Conservation (phyloP, 1,140 invertebrate genomes). For the Ladona fulva region DNA sequence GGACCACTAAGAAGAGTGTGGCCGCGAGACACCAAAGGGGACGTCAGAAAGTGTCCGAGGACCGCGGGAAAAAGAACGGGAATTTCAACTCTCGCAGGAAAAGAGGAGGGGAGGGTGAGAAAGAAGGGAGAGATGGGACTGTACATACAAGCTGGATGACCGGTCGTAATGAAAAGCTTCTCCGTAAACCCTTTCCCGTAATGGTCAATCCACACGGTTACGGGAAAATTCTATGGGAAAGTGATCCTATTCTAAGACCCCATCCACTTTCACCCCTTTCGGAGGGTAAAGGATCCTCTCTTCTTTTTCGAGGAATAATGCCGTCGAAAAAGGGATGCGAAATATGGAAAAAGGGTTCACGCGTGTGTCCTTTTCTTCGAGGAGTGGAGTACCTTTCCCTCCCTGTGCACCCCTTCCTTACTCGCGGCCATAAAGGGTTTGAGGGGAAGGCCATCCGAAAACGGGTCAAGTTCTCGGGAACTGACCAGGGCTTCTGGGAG, state of each 20-base stretch:
- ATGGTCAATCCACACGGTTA: neutral
- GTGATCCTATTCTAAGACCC: neutral
- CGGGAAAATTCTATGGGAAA: neutral
- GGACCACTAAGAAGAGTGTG: too few relatives aligned
- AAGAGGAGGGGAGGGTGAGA: neutral
- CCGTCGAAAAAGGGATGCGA: neutral
- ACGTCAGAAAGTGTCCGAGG: too few relatives aligned
- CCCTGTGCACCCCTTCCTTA: neutral
- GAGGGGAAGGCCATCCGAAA: neutral
- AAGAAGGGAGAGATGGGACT: neutral
- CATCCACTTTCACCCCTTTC: neutral
- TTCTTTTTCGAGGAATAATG: neutral
- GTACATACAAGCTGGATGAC: too few relatives aligned
- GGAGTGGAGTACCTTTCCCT: neutral
- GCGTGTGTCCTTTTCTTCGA: too few relatives aligned
- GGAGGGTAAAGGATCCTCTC: neutral
- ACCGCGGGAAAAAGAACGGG: neutral
- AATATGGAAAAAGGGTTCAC: neutral
- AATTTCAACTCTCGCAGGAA: neutral
- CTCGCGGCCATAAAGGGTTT: neutral
- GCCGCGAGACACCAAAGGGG: too few relatives aligned
- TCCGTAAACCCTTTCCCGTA: neutral
- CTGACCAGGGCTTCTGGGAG: neutral
- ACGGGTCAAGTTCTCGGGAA: neutral
- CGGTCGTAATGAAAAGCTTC: too few relatives aligned